Percentiles rank a stretch among this genome's conserved stretches.
Evolutionary conservation across 2,888 invertebrate species (phyloP).

Genomic region (Podabrus alpinus): DNA sequence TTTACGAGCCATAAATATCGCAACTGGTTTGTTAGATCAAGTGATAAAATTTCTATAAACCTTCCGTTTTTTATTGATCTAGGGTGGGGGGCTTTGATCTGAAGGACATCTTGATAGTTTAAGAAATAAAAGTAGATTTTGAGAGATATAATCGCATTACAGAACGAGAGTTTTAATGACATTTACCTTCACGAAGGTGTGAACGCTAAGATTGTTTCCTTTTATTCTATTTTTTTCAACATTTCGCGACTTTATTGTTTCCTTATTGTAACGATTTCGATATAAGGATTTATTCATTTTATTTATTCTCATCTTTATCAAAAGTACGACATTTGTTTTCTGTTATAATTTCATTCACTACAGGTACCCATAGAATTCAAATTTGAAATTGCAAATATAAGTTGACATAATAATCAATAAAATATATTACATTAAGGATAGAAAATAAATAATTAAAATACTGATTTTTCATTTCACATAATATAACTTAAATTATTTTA

Average conservation of each 20-base stretch:
- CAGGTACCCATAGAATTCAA: too few species aligned
- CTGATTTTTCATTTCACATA: too few species aligned
- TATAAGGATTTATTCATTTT: too few species aligned
- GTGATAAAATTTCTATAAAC: neutral
- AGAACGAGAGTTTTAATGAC: neutral
- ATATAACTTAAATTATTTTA: too few species aligned
- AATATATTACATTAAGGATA: too few species aligned
- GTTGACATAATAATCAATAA: too few species aligned
- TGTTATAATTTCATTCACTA: neutral
- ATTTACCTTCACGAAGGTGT: neutral
- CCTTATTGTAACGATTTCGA: too few species aligned
- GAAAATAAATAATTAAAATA: too few species aligned
- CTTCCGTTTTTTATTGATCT: neutral
- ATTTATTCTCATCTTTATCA: too few species aligned
- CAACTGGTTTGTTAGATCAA: neutral
- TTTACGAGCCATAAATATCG: neutral
- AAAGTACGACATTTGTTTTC: neutral
- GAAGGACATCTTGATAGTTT: neutral
- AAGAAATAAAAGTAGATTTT: neutral
- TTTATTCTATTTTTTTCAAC: neutral
- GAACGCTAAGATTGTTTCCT: neutral
- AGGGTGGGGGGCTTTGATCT: neutral
- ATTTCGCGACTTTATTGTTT: too few species aligned
- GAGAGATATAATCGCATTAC: neutral
- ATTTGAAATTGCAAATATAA: too few species aligned